Evolutionary conservation across 2,113 vertebrate genomes (phyloP).

Genomic region (Thoracochromis brauschi): DNA sequence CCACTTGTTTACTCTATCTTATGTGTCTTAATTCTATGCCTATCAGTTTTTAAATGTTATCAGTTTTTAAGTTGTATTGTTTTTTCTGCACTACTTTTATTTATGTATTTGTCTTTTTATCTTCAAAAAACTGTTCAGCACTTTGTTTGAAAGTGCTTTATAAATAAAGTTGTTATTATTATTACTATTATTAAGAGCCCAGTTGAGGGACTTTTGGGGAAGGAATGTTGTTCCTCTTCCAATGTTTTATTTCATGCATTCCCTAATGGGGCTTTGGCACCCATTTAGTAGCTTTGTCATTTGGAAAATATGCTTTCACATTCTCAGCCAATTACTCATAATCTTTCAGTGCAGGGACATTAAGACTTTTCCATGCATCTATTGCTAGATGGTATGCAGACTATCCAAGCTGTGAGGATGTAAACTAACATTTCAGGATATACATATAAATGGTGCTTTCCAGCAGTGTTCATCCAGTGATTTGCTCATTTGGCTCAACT

Average conservation of each 20-base stretch:
- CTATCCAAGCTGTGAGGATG: not conserved
- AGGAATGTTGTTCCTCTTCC: not conserved
- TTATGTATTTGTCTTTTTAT: not conserved
- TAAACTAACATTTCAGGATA: not conserved
- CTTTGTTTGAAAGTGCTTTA: not conserved
- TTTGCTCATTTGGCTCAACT: conserved; percentile 7
- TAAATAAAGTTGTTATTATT: not conserved
- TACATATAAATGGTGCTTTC: not conserved
- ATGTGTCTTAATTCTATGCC: not conserved
- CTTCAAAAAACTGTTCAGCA: not conserved
- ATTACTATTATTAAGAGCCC: not conserved
- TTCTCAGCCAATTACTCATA: not conserved
- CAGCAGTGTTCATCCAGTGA: not conserved
- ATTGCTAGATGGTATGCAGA: not conserved
- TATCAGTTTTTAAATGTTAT: not conserved
- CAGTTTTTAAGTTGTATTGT: not conserved
- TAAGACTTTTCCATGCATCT: not conserved
- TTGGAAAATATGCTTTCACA: not conserved
- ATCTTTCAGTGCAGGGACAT: not conserved
- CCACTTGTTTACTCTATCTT: not conserved
- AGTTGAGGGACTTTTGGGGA: not conserved
- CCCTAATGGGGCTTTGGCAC: not conserved
- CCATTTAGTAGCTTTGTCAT: not conserved
- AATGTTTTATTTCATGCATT: not conserved
- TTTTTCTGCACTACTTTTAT: not conserved